Evolutionary conservation across 2,888 invertebrate genomes (phyloP).

Genomic region (Lysandra bellargus): DNA sequence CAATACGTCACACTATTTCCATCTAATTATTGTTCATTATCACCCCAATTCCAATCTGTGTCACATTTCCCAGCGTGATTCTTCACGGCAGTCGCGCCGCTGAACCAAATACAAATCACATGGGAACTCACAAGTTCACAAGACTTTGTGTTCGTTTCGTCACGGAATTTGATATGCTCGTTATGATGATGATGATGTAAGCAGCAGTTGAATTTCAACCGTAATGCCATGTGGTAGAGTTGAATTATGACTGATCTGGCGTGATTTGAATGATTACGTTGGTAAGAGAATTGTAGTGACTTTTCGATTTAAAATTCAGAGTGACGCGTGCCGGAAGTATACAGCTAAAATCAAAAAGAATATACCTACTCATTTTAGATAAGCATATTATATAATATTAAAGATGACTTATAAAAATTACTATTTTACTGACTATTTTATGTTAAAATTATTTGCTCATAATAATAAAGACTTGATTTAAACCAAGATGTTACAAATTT

Average conservation of each 20-base stretch:
- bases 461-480: too few relatives aligned
- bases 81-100: slow-evolving; percentile 52
- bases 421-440: too few relatives aligned
- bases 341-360: too few relatives aligned
- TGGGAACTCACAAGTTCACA: slow-evolving; percentile 68
- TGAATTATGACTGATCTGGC: not conserved
- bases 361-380: too few relatives aligned
- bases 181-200: slow-evolving; percentile 27
- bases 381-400: too few relatives aligned
- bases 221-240: not conserved
- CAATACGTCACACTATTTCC: slow-evolving; percentile 2
- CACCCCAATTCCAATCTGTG: slow-evolving; percentile 45
- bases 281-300: not conserved
- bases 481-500: too few relatives aligned
- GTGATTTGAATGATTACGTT: slow-evolving; percentile 9
- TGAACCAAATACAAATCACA: slow-evolving; percentile 45
- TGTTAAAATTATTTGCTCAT: too few relatives aligned
- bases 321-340: not conserved
- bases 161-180: slow-evolving; percentile 56
- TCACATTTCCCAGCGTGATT: slow-evolving; percentile 63
- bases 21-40: slow-evolving; percentile 34
- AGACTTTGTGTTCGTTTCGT: slow-evolving; percentile 48
- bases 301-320: not conserved
- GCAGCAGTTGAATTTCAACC: not conserved
- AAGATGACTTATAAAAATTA: too few relatives aligned